These are phyloP conservation scores for Argyra leucocephala DNA, from an alignment of 2,888 invertebrate species.

Conservation along the genomic window DNA sequence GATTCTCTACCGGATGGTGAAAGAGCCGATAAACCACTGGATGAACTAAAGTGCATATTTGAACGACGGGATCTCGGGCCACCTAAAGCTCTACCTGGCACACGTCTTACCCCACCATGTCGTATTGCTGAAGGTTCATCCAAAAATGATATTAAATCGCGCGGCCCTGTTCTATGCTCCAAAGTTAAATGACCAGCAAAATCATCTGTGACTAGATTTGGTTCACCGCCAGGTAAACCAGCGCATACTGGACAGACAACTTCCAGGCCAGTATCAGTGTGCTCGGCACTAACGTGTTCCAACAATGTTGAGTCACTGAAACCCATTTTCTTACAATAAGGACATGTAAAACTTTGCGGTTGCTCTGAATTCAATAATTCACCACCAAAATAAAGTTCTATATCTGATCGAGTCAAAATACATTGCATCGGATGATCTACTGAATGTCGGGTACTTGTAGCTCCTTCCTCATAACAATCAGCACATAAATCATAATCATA, in stretches of 20 bases:
- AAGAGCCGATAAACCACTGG: slow-evolving; percentile 72
- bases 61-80: slow-evolving; percentile 71
- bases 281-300: slow-evolving; percentile 84
- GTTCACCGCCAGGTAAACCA: slow-evolving; percentile 91
- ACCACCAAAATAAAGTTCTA: slow-evolving; percentile 92
- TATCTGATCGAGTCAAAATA: slow-evolving; percentile 92
- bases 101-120: slow-evolving; percentile 65
- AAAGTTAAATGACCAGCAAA: slow-evolving; percentile 91
- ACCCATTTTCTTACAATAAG: slow-evolving; percentile 94
- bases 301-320: slow-evolving; percentile 85
- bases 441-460: slow-evolving; percentile 83
- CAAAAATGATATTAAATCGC: slow-evolving; percentile 86
- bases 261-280: slow-evolving; percentile 83
- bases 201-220: slow-evolving; percentile 95
- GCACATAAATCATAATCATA: slow-evolving; percentile 99
- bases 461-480: slow-evolving; percentile 86
- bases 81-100: slow-evolving; percentile 68
- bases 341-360: slow-evolving; percentile 94
- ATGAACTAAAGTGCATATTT: slow-evolving; percentile 92
- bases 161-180: slow-evolving; percentile 81
- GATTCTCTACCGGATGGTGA: slow-evolving; percentile 82
- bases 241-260: slow-evolving; percentile 98
- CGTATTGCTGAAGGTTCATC: slow-evolving; percentile 80
- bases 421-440: slow-evolving; percentile 99
- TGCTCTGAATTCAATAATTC: slow-evolving; percentile 85